phyloP scores from a whole-genome alignment of 2,888 invertebrate genomes.

The Apodemia mormo region DNA sequence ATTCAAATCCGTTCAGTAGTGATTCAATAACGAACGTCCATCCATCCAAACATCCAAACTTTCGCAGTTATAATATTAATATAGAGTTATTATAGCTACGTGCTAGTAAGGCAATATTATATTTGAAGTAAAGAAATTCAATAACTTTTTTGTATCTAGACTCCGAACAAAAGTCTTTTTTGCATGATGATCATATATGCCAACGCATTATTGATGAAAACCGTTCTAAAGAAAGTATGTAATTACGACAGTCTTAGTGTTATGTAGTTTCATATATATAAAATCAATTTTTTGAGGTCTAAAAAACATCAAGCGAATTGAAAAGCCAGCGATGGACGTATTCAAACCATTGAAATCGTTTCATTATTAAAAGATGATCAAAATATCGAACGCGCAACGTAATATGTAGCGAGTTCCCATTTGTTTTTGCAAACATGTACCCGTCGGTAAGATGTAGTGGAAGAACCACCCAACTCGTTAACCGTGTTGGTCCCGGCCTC shows the following conservation, averaged over 20 bases:
- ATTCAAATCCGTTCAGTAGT: too few relatives aligned
- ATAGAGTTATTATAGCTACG: background rate
- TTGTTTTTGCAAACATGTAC: too few relatives aligned
- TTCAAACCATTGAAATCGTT: background rate
- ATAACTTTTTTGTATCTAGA: conserved; percentile 13
- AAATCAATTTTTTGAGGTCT: background rate
- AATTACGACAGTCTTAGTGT: background rate
- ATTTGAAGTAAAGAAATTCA: conserved; percentile 3
- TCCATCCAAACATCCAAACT: too few relatives aligned
- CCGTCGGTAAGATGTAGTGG: too few relatives aligned
- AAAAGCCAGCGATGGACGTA: background rate
- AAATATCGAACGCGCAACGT: too few relatives aligned
- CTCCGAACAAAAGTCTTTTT: conserved; percentile 5
- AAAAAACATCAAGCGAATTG: background rate
- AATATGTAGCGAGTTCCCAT: too few relatives aligned
- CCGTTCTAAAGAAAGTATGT: conserved; percentile 2
- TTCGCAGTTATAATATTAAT: too few relatives aligned
- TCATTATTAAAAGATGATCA: background rate
- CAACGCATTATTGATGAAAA: conserved; percentile 10
- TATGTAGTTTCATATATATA: background rate
- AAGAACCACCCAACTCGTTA: too few relatives aligned
- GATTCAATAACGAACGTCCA: too few relatives aligned
- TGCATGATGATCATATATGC: conserved; percentile 8
- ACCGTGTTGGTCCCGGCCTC: too few relatives aligned
- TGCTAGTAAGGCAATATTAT: background rate